phyloP scores from a whole-genome alignment of 1,140 invertebrate genomes.

The Harpegnathos saltator region DNA sequence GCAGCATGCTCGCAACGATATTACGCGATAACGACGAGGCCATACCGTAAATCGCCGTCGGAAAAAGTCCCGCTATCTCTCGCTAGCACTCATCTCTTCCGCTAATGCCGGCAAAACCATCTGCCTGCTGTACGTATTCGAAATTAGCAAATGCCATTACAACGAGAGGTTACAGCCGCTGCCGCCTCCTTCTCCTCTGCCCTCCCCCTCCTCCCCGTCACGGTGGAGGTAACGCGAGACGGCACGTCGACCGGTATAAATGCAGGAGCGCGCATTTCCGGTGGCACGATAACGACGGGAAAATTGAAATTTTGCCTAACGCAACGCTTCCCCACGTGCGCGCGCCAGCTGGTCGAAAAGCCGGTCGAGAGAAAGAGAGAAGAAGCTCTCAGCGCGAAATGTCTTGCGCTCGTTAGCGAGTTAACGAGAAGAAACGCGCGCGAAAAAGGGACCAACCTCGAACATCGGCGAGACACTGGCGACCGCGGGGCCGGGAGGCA shows the following conservation, averaged over 20 bases:
- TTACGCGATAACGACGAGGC: no score
- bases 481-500: background rate
- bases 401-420: constrained; percentile 74
- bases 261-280: constrained; percentile 17
- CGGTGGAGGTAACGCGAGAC: background rate
- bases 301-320: constrained; percentile 74
- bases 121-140: background rate
- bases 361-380: background rate
- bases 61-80: background rate
- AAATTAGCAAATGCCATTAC: constrained; percentile 23
- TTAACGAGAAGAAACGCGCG: constrained; percentile 77
- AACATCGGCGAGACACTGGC: no score
- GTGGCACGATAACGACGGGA: constrained; percentile 16
- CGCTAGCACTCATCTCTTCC: background rate
- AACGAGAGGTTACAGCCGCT: constrained; percentile 17
- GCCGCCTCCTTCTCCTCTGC: background rate
- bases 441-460: constrained; percentile 36
- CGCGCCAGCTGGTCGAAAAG: constrained; percentile 11
- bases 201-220: background rate
- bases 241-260: background rate
- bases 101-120: background rate
- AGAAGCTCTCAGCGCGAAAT: constrained; percentile 59
- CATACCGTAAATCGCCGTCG: background rate
- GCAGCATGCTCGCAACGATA: no score
- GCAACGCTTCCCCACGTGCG: constrained; percentile 31